A percentile compares a stretch with the other conserved stretches of the same genome.
These are phyloP conservation scores for Agonopterix alstromeriana DNA, from an alignment of 2,888 invertebrate genomes.

Conservation along the genomic window DNA sequence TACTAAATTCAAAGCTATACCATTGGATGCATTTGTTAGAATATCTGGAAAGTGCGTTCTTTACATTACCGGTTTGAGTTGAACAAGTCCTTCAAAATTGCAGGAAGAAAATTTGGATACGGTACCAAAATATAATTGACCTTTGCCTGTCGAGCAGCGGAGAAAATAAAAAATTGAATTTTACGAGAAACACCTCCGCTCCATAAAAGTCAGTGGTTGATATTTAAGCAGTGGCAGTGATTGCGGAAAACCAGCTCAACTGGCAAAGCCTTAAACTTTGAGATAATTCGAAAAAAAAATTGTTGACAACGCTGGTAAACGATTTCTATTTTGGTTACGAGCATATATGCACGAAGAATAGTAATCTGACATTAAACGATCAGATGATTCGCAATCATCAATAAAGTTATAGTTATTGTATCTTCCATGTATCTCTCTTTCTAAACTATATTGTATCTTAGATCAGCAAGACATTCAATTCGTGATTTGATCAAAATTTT, in stretches of 20 bases:
- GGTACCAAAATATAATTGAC: too few relatives aligned
- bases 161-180: neutral
- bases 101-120: too few relatives aligned
- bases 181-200: neutral
- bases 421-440: constrained; percentile 10
- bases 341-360: too few relatives aligned
- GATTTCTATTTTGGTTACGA: neutral
- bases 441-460: constrained; percentile 10
- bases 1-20: too few relatives aligned
- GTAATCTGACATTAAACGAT: neutral
- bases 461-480: constrained; percentile 21
- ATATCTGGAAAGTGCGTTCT: too few relatives aligned
- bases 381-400: neutral
- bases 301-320: neutral
- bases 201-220: constrained; percentile 37
- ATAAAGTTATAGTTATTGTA: constrained; percentile 6
- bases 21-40: too few relatives aligned
- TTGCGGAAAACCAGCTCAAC: constrained; percentile 31
- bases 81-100: too few relatives aligned
- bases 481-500: constrained; percentile 44
- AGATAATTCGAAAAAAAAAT: constrained; percentile 1
- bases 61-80: too few relatives aligned
- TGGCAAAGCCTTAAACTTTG: constrained; percentile 1
- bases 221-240: constrained; percentile 24
- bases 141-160: neutral